Evolutionary conservation across 2,113 vertebrate species (phyloP), one percentile per base, ranked within the genome.

Genomic region (Globicephala melas): DNA sequence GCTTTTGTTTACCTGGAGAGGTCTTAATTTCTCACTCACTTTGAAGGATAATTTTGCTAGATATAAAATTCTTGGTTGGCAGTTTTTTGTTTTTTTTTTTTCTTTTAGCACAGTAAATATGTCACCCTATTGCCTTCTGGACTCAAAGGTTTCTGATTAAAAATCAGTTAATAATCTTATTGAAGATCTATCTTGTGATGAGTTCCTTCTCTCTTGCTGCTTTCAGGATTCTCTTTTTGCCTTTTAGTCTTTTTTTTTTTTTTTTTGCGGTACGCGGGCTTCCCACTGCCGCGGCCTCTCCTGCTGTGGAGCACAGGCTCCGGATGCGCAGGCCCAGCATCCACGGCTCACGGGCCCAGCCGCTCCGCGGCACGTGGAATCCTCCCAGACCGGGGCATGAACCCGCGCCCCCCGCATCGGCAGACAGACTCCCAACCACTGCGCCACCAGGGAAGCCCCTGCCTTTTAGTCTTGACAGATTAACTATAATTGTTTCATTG

Each of bases 181-280:
- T 53, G 28, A 77, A 53, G 11, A 41, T 33, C n/a, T 80, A 33
- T 63, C n/a, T 44, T 31, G 11, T 67, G 47, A 25, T 41, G 47
- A 26, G 36, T 67, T 26, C 3, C n/a, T 41, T 7, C 9, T 67
- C 9, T 60, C 10, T 58, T 53, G 20, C 17, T 80, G 41, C n/a
- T 89, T 80, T 91, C 33, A 74, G 58, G 28, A 17, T 74, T 94
- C 70, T 58, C 11, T 93, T 23, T 63, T 73, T 76, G 25, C 12
- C 50, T 85, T 84, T 84, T 47, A 33, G 33, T 85, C 77, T 92
- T 58, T 44, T 44, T 44, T 44, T 9, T 44, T 44, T 38, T 38
- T 44, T 44, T 44, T 44, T 44, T 44, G 44, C 8, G 8, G 44
- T 44, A 44, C 1, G 8, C 44, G 0, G 44, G 44, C 44, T 8